Percentiles rank a stretch among this genome's conserved stretches.
Evolutionary conservation across 2,797 vertebrate genomes (phyloP).

Genomic region (Rhinophrynus dorsalis): DNA sequence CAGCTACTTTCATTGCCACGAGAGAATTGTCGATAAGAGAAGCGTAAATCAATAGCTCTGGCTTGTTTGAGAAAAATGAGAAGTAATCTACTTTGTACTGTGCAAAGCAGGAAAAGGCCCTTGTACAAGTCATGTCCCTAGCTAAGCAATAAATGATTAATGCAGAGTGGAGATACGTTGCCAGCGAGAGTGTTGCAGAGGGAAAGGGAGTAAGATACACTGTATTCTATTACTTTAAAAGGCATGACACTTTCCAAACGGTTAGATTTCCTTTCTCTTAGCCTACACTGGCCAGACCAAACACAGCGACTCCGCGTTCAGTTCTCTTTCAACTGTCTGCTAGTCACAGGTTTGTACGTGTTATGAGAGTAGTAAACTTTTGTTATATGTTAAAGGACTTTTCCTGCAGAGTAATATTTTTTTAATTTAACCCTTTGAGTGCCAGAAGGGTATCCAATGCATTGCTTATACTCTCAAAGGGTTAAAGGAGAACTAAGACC

Average conservation of each 20-base stretch:
- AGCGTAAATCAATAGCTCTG: conserved; percentile 49
- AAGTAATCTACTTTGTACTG: background rate
- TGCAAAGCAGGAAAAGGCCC: conserved; percentile 7
- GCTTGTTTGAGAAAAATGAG: conserved; percentile 32
- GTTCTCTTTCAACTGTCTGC: too few relatives aligned
- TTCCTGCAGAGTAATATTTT: too few relatives aligned
- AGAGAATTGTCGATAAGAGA: conserved; percentile 46
- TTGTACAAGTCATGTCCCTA: conserved; percentile 7
- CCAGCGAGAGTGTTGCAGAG: background rate
- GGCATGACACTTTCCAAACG: background rate
- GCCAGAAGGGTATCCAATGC: too few relatives aligned
- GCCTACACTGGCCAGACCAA: too few relatives aligned
- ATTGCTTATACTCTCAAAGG: too few relatives aligned
- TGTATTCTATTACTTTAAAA: conserved; percentile 26
- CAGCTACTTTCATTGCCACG: conserved; percentile 36
- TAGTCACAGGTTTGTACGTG: too few relatives aligned
- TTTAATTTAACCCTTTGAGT: too few relatives aligned
- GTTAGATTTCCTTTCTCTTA: too few relatives aligned
- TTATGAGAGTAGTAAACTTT: too few relatives aligned
- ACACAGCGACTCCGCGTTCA: too few relatives aligned
- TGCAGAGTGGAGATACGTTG: conserved; percentile 40
- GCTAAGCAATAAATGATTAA: conserved; percentile 49
- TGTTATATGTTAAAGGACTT: too few relatives aligned
- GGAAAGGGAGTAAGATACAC: fast-evolving
- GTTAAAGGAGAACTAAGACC: too few relatives aligned